A percentile compares a stretch with the other conserved stretches of the same genome.
phyloP scores from a whole-genome alignment of 1,140 invertebrate genomes.

The Papilio polyxenes region DNA sequence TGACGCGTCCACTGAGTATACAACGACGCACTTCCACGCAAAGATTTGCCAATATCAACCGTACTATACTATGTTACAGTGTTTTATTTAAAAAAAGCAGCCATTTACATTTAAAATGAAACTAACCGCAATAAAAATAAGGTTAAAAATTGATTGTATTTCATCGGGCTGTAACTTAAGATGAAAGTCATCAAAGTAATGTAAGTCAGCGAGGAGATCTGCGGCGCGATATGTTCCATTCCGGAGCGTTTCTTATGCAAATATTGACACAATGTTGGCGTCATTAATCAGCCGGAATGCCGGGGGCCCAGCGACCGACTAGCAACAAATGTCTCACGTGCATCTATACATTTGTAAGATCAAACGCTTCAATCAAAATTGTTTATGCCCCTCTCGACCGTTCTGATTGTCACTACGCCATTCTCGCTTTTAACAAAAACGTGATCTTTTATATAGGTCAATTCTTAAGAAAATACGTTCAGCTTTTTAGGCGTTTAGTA shows the following conservation, averaged over 20 bases:
- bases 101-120: not conserved
- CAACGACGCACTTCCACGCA: constrained; percentile 49
- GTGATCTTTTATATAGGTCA: not conserved
- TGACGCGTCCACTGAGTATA: constrained; percentile 65
- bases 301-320: constrained; percentile 57
- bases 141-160: constrained; percentile 47
- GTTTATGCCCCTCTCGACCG: constrained; percentile 25
- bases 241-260: constrained; percentile 79
- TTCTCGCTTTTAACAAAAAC: not conserved
- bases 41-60: constrained; percentile 48
- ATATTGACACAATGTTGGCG: constrained; percentile 76
- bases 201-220: constrained; percentile 65
- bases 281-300: constrained; percentile 76
- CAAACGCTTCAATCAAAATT: constrained; percentile 57
- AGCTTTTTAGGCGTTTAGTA: not conserved
- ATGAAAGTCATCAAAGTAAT: constrained; percentile 70
- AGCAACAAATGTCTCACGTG: constrained; percentile 67
- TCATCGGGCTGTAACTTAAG: constrained; percentile 48
- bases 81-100: constrained; percentile 38
- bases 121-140: constrained; percentile 37
- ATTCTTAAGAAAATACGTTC: not conserved
- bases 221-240: constrained; percentile 69
- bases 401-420: constrained; percentile 6
- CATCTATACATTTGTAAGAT: constrained; percentile 43
- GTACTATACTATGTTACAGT: constrained; percentile 38